A percentile compares a stretch with the other conserved stretches of the same genome.
These are phyloP conservation scores for Butorides virescens DNA, from an alignment of 2,113 vertebrate genomes.

Conservation along the genomic window DNA sequence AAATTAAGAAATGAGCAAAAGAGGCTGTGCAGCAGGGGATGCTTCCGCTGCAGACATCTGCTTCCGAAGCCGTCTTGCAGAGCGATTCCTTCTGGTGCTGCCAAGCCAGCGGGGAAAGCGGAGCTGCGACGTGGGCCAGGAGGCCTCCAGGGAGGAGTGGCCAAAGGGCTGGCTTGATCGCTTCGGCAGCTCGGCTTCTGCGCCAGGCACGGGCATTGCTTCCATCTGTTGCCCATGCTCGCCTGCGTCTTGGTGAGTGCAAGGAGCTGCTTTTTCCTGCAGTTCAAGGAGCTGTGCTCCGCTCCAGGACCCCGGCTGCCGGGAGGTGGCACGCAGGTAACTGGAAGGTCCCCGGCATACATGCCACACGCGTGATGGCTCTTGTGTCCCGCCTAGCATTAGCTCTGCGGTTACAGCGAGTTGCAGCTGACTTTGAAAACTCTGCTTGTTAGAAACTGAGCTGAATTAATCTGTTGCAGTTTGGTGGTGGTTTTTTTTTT, in stretches of 20 bases:
- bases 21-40: background rate
- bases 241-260: background rate
- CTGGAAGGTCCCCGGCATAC: background rate
- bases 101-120: accelerated
- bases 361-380: accelerated
- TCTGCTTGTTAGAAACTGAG: background rate
- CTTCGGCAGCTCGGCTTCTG: background rate
- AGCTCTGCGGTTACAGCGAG: background rate
- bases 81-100: background rate
- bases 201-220: background rate
- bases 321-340: background rate
- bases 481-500: background rate
- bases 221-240: background rate
- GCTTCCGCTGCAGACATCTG: background rate
- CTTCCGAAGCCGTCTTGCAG: background rate
- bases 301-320: background rate
- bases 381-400: background rate
- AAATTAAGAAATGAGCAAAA: background rate
- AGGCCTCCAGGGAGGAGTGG: background rate
- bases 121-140: background rate
- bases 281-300: accelerated
- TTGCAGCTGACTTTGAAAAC: background rate
- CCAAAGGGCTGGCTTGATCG: background rate
- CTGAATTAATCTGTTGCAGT: background rate
- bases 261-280: background rate